These are phyloP conservation scores for Oryzias sinensis DNA, from an alignment of 2,797 vertebrate genomes.

Conservation along the genomic window DNA sequence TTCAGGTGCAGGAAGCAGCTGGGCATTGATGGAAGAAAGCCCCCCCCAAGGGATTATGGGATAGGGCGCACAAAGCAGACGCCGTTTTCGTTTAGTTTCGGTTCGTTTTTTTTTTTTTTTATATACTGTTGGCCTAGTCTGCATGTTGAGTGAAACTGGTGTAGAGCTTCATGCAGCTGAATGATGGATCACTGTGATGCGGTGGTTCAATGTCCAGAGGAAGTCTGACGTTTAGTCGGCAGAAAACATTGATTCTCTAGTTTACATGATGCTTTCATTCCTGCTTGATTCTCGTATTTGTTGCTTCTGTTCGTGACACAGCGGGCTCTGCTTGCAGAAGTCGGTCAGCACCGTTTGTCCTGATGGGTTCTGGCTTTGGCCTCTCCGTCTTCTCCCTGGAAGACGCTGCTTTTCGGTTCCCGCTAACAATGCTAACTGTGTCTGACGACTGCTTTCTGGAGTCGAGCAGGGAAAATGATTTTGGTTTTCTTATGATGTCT, in stretches of 20 bases:
- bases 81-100: constrained; percentile 31
- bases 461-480: no score
- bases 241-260: constrained; percentile 13
- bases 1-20: constrained; percentile 33
- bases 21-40: constrained; percentile 36
- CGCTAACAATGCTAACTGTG: not conserved
- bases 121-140: not conserved
- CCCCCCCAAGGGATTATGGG: constrained; percentile 35
- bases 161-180: constrained; percentile 39
- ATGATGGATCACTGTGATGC: constrained; percentile 9
- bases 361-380: not conserved
- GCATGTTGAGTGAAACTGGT: constrained; percentile 27
- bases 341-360: constrained; percentile 8
- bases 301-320: constrained; percentile 1
- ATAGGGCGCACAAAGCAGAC: constrained; percentile 19
- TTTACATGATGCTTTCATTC: constrained; percentile 13
- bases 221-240: constrained; percentile 24
- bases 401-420: constrained; percentile 15
- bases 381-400: constrained; percentile 15
- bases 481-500: no score
- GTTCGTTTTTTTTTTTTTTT: constrained; percentile 9
- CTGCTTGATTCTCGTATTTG: constrained; percentile 2
- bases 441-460: not conserved
- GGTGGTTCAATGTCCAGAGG: constrained; percentile 27
- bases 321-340: constrained; percentile 6